These are phyloP conservation scores for Cyprinodon brontotheroides DNA, from an alignment of 2,113 vertebrate species.

Conservation along the genomic window DNA sequence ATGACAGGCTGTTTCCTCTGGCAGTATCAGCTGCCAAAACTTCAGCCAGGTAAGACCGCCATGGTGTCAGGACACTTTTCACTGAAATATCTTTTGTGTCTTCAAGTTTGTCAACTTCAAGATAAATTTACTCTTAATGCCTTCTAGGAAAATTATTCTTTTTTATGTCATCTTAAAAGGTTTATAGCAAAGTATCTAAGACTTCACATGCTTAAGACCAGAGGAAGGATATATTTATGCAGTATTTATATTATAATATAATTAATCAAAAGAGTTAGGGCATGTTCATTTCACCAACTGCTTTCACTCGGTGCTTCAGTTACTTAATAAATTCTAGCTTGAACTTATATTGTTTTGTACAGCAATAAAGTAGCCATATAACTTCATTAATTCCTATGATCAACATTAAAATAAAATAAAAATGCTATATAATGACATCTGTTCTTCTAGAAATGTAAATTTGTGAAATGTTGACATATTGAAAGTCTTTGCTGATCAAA, in stretches of 20 bases:
- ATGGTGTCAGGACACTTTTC: neutral
- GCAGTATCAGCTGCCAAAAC: slow-evolving; percentile 78
- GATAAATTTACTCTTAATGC: neutral
- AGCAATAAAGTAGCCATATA: too few relatives aligned
- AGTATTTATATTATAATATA: too few relatives aligned
- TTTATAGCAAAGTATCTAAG: neutral
- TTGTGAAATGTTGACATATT: too few relatives aligned
- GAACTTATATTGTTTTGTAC: too few relatives aligned
- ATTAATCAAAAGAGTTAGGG: too few relatives aligned
- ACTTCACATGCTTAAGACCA: neutral
- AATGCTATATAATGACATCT: too few relatives aligned
- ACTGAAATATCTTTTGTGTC: too few relatives aligned
- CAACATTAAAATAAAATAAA: neutral
- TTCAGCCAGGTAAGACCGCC: slow-evolving; percentile 60
- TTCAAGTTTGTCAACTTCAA: neutral
- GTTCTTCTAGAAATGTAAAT: too few relatives aligned
- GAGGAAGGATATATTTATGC: neutral
- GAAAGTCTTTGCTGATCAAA: neutral
- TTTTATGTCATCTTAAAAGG: neutral
- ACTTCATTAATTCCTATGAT: neutral
- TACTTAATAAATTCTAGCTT: neutral
- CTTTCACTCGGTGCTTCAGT: too few relatives aligned
- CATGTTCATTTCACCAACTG: too few relatives aligned
- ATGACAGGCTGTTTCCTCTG: slow-evolving; percentile 89
- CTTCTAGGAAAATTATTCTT: neutral